These are phyloP conservation scores for Engystomops pustulosus DNA, from an alignment of 2,113 vertebrate species.

Conservation along the genomic window DNA sequence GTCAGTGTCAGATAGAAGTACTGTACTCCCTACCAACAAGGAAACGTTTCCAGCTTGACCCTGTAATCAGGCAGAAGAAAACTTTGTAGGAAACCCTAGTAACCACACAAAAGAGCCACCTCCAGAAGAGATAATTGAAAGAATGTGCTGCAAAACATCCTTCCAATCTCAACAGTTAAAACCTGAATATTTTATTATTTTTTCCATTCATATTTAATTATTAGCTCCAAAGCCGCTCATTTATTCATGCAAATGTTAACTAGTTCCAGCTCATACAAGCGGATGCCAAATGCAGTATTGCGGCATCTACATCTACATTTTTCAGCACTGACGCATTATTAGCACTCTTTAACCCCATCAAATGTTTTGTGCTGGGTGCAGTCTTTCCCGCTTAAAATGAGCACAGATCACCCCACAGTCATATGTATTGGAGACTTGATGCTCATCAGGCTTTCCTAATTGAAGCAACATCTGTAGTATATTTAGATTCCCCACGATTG, in stretches of 20 bases:
- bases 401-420: constrained; percentile 21
- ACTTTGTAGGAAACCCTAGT: background rate
- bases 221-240: background rate
- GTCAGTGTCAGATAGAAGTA: background rate
- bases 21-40: background rate
- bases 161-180: background rate
- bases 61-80: background rate
- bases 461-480: constrained; percentile 57
- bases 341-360: background rate
- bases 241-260: constrained; percentile 1
- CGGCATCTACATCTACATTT: background rate
- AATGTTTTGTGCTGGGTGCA: too few species aligned
- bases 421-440: constrained; percentile 17
- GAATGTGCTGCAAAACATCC: background rate
- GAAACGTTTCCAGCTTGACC: background rate
- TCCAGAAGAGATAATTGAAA: background rate
- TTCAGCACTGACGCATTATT: too few species aligned
- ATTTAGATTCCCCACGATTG: constrained; percentile 51
- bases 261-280: background rate
- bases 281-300: background rate
- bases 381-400: background rate
- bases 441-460: constrained; percentile 49
- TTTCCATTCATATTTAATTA: background rate
- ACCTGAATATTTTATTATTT: constrained; percentile 15
- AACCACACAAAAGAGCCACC: background rate